A percentile compares a stretch with the other conserved stretches of the same genome.
Evolutionary conservation across 1,140 invertebrate species (phyloP).

Genomic region (Anoplophora glabripennis): DNA sequence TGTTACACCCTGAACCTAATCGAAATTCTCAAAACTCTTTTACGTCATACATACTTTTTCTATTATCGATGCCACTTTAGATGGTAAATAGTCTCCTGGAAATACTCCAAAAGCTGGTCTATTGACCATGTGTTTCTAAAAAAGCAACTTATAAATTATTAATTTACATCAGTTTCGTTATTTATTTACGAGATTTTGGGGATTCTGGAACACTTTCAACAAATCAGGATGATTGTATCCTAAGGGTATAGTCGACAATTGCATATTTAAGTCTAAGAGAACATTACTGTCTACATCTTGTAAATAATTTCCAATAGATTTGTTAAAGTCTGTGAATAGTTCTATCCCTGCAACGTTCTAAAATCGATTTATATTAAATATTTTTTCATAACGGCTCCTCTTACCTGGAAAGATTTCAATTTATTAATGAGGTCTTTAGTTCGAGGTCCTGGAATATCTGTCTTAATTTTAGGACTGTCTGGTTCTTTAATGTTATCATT

Average conservation of each 20-base stretch:
- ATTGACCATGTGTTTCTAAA: conserved; percentile 80
- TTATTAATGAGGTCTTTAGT: conserved; percentile 4
- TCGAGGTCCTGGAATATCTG: conserved; percentile 4
- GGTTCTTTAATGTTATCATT: not conserved
- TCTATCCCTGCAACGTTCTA: conserved; percentile 58
- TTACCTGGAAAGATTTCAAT: conserved; percentile 8
- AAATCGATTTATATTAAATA: conserved; percentile 7
- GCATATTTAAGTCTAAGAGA: conserved; percentile 89
- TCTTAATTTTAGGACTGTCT: not conserved
- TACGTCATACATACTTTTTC: conserved; percentile 56
- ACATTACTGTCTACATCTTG: conserved; percentile 91
- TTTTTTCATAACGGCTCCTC: not conserved
- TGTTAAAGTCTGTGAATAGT: conserved; percentile 92
- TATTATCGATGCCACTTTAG: conserved; percentile 69
- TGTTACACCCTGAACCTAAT: no score
- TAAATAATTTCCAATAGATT: conserved; percentile 91
- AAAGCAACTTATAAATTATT: conserved; percentile 30
- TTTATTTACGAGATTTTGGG: conserved; percentile 68
- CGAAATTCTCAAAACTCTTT: no score
- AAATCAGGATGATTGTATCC: conserved; percentile 95
- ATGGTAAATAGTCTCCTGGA: conserved; percentile 78
- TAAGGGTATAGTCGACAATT: conserved; percentile 94
- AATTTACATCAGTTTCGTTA: conserved; percentile 17
- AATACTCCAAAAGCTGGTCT: conserved; percentile 88
- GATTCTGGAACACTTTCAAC: conserved; percentile 69